Conservation (phyloP, 2,888 invertebrate genomes). For the Drosophila prostipennis region DNA sequence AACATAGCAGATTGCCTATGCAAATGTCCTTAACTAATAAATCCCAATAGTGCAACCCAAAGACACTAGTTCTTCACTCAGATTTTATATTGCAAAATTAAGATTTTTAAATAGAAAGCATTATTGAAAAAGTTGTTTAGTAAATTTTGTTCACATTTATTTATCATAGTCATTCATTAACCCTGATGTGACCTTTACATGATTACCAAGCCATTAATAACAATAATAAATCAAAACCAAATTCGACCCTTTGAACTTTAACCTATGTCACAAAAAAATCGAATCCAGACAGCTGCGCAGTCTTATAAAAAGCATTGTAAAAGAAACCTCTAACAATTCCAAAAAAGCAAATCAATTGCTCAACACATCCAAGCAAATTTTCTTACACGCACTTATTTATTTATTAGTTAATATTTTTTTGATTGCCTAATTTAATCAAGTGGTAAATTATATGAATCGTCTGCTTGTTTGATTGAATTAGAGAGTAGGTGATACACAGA, state of each 20-base stretch:
- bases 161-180: neutral
- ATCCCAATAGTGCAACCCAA: too few relatives aligned
- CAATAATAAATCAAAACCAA: conserved; percentile 23
- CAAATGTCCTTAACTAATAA: neutral
- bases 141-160: too few relatives aligned
- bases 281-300: conserved; percentile 9
- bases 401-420: conserved; percentile 16
- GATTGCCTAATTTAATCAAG: conserved; percentile 48
- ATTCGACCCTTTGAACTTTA: conserved; percentile 18
- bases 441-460: conserved; percentile 42
- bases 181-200: neutral
- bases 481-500: conserved; percentile 12
- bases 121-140: too few relatives aligned
- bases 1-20: neutral
- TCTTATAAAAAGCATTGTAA: neutral
- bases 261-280: neutral
- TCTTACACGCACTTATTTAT: conserved; percentile 21
- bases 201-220: conserved; percentile 11
- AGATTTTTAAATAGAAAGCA: too few relatives aligned
- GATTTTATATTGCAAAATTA: too few relatives aligned
- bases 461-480: conserved; percentile 48
- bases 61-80: too few relatives aligned
- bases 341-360: conserved; percentile 49
- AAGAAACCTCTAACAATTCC: neutral
- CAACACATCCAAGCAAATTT: conserved; percentile 10